A percentile compares a stretch with the other conserved stretches of the same genome.
phyloP scores from a whole-genome alignment of 53 echinoderm and acorn worm genomes.

The Holothuria leucospilota region DNA sequence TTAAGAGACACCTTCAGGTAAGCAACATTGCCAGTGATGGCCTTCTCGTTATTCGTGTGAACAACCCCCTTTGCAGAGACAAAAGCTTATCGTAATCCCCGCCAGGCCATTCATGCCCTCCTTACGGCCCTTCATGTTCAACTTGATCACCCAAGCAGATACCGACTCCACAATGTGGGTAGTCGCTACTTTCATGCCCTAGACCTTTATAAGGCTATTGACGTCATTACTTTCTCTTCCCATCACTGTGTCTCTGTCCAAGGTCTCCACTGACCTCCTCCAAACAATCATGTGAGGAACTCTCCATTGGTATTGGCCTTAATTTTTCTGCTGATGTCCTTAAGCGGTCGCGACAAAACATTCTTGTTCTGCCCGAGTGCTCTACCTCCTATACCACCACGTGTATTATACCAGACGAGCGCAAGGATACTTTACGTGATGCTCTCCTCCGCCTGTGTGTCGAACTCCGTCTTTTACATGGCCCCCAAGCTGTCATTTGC shows the following conservation, averaged over 20 bases:
- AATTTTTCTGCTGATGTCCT: constrained; percentile 72
- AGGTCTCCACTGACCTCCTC: constrained; percentile 11
- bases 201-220: constrained; percentile 75
- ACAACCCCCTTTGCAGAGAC: constrained; percentile 53
- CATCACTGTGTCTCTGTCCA: constrained; percentile 68
- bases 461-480: constrained; percentile 60
- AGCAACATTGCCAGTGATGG: constrained; percentile 68
- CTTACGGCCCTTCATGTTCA: constrained; percentile 73
- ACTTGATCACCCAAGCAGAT: constrained; percentile 65
- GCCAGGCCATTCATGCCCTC: constrained; percentile 56
- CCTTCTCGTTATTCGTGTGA: constrained; percentile 60
- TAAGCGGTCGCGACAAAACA: constrained; percentile 56
- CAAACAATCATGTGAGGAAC: constrained; percentile 52
- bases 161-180: constrained; percentile 58
- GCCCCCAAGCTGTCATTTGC: constrained; percentile 57
- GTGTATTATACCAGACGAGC: constrained; percentile 60
- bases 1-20: constrained; percentile 74
- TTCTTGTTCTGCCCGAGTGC: constrained; percentile 60
- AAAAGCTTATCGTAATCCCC: constrained; percentile 67
- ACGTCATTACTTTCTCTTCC: constrained; percentile 38
- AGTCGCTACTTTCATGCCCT: constrained; percentile 70
- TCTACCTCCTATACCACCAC: constrained; percentile 69
- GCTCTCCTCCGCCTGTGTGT: constrained; percentile 61
- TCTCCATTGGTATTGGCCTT: constrained; percentile 63
- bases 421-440: constrained; percentile 59